A percentile compares a stretch with the other conserved stretches of the same genome.
These are phyloP conservation scores for Aix galericulata DNA, from an alignment of 2,113 vertebrate genomes.

Conservation along the genomic window DNA sequence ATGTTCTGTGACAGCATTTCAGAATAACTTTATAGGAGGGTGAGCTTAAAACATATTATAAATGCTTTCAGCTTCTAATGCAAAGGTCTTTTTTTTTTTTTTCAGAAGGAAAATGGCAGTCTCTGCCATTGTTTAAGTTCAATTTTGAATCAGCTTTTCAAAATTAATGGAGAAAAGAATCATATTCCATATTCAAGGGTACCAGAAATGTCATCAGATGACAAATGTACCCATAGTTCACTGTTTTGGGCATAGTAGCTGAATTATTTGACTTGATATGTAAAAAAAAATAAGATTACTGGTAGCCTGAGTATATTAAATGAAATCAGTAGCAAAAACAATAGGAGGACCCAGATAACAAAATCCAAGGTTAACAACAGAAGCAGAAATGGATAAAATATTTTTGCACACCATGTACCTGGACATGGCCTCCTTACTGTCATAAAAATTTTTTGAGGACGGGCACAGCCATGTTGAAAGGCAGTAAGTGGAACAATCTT, in stretches of 20 bases:
- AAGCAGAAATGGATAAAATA: neutral
- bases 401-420: neutral
- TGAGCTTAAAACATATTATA: neutral
- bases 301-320: neutral
- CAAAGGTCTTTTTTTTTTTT: neutral
- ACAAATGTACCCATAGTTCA: conserved; percentile 1
- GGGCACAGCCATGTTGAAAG: neutral
- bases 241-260: neutral
- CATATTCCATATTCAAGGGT: neutral
- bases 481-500: neutral
- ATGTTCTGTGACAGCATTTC: neutral
- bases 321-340: neutral
- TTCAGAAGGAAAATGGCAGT: neutral
- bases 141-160: conserved; percentile 9
- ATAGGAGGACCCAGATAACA: neutral
- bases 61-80: neutral
- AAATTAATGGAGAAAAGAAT: conserved; percentile 13
- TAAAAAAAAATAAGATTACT: neutral
- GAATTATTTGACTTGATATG: neutral
- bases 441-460: neutral
- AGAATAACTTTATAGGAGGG: neutral
- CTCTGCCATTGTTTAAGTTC: neutral
- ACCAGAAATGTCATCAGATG: conserved; percentile 1
- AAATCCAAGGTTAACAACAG: neutral
- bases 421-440: neutral